phyloP scores from a whole-genome alignment of 2,113 vertebrate genomes.

The Thermophis baileyi region DNA sequence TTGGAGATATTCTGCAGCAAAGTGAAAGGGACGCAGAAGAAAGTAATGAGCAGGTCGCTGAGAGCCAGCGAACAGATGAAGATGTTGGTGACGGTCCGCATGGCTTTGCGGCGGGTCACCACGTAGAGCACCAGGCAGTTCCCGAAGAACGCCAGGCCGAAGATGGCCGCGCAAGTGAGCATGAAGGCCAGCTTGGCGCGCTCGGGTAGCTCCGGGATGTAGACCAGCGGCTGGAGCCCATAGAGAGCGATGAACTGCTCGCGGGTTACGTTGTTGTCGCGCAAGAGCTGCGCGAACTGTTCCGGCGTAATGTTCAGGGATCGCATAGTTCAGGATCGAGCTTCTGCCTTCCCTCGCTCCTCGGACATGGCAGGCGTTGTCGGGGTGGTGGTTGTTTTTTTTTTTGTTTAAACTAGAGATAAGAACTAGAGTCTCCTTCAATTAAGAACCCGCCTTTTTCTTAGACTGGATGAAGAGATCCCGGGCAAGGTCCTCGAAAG shows the following conservation, averaged over 20 bases:
- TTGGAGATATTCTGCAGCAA: constrained; percentile 73
- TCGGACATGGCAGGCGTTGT: not conserved
- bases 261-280: constrained; percentile 69
- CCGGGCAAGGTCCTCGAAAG: not conserved
- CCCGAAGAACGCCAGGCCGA: constrained; percentile 71
- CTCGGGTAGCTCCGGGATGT: constrained; percentile 67
- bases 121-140: constrained; percentile 73
- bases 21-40: constrained; percentile 77
- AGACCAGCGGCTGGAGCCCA: constrained; percentile 69
- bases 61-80: constrained; percentile 78
- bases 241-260: constrained; percentile 73
- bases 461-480: too few species aligned
- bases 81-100: constrained; percentile 74
- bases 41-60: constrained; percentile 75
- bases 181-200: constrained; percentile 65
- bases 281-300: constrained; percentile 67
- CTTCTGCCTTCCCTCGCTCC: not conserved
- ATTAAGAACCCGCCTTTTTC: not conserved
- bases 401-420: not conserved
- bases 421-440: not conserved
- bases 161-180: constrained; percentile 65
- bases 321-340: constrained; percentile 45
- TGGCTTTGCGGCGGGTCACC: constrained; percentile 70
- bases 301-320: constrained; percentile 70
- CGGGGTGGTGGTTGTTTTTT: not conserved